Base-by-base conservation (phyloP, 2,797 vertebrate species). In the Phataginus tricuspis region DNA sequence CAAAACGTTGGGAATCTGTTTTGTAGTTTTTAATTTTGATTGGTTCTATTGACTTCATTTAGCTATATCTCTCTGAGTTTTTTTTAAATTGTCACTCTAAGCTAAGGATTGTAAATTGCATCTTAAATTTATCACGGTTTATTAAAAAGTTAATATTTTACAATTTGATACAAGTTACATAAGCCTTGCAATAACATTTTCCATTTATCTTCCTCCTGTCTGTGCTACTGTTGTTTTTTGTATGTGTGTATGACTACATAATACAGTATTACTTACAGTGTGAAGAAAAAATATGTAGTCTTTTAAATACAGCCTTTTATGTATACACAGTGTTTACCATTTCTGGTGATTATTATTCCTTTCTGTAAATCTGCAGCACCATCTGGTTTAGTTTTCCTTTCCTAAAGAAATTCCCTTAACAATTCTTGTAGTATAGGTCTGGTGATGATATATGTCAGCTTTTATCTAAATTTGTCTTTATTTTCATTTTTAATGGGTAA, bases 381-480 rank as follows among this genome's bases (percentile, higher is more conserved):
- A 51, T 42, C 16, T 78, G n/a, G n/a, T 83, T 77, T 90, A 72
- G 61, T 95, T 75, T 91, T 89, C 39, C 34, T 88, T 94, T 91
- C 45, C n/a, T 69, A 61, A 89, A 93, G 31, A 64, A 64, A 15
- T 69, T 72, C 21, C 29, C 49, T 90, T 86, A 25, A 13, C 80
- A 92, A 6, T 92, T 86, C 11, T 86, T 69, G 7, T 21, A 57
- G 31, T 42, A 25, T 42, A 78, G 72, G 19, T 59, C 42, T 91
- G 13, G 14, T 93, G 57, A 49, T 11, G 11, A 69, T 75, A 49
- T 0, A 86, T 75, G 53, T 89, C 37, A 68, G 37, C 39, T 87
- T 93, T 87, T 84, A 31, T 66, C 49, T 87, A 49, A 51, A 63
- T n/a, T 86, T 82, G 23, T 31, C 12, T 86, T 55, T 72, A 45